Conservation (phyloP, 2,797 vertebrate genomes). For the Bucorvus abyssinicus region DNA sequence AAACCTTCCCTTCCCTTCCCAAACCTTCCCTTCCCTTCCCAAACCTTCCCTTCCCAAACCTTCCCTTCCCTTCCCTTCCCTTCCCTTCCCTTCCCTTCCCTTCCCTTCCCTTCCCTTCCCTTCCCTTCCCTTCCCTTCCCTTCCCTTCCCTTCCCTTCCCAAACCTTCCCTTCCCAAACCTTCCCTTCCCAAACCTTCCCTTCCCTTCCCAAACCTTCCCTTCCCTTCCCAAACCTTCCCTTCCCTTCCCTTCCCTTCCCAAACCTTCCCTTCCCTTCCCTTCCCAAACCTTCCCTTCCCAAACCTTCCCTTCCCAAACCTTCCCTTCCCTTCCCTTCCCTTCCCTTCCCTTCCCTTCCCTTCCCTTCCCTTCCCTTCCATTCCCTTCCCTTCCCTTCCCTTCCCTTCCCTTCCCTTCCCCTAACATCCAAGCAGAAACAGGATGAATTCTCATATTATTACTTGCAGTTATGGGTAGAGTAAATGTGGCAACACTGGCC, state of each 20-base stretch:
- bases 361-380: background rate
- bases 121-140: too few relatives aligned
- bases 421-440: background rate
- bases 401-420: too few relatives aligned
- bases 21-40: too few relatives aligned
- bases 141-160: background rate
- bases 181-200: rapidly evolving
- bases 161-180: too few relatives aligned
- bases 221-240: background rate
- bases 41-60: too few relatives aligned
- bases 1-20: too few relatives aligned
- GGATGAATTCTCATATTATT: background rate
- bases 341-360: too few relatives aligned
- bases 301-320: background rate
- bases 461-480: background rate
- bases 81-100: background rate
- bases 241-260: too few relatives aligned
- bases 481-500: background rate
- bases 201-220: background rate
- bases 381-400: too few relatives aligned
- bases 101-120: background rate
- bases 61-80: background rate
- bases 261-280: background rate
- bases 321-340: background rate
- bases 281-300: background rate